Conservation (phyloP, 2,113 vertebrate genomes). For the Scalopus aquaticus region DNA sequence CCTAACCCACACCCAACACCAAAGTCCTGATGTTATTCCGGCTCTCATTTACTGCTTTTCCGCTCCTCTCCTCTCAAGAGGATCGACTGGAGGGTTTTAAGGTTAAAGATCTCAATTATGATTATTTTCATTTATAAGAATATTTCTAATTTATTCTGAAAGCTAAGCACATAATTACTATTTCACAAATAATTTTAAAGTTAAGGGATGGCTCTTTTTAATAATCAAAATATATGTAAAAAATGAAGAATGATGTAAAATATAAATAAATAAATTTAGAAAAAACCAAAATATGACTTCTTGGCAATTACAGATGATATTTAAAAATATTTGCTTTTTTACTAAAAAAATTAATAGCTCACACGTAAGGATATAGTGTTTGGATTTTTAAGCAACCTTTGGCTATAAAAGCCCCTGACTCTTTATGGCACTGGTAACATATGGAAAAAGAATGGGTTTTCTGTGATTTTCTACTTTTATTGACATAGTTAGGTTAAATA, state of each 20-base stretch:
- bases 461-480: background rate
- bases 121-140: background rate
- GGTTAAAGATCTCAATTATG: background rate
- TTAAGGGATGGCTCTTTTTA: conserved; percentile 22
- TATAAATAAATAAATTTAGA: background rate
- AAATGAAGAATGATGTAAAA: background rate
- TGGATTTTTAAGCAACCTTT: background rate
- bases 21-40: background rate
- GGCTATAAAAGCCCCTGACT: background rate
- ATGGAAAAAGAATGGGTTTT: background rate
- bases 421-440: background rate
- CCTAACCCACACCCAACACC: background rate
- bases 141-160: conserved; percentile 49
- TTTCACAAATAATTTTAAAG: conserved; percentile 17
- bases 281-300: conserved; percentile 40
- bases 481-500: background rate
- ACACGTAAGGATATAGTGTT: background rate
- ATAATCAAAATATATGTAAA: conserved; percentile 4
- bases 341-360: background rate
- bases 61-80: background rate
- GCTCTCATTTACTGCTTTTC: background rate
- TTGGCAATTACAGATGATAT: background rate
- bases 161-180: background rate
- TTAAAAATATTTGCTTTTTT: background rate
- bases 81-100: background rate